Percentiles rank a stretch among this genome's conserved stretches.
Conservation (phyloP, 2,797 vertebrate genomes). For the Schizopygopsis malacanthus region DNA sequence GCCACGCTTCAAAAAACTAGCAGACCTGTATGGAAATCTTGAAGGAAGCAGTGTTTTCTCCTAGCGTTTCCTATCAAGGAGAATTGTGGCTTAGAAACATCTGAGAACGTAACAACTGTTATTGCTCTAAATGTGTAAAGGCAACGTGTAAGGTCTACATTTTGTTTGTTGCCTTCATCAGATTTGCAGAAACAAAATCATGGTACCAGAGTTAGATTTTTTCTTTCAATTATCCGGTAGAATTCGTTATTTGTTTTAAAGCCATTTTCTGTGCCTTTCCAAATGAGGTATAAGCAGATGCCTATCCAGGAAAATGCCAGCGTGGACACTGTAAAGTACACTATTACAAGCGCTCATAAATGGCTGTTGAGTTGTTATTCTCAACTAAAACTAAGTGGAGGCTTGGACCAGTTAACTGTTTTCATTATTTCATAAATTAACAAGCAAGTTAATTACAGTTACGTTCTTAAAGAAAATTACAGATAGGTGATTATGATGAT, state of each 20-base stretch:
- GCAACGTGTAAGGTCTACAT: background rate
- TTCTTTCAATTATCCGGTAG: too few relatives aligned
- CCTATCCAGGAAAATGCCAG: too few relatives aligned
- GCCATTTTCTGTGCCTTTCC: too few relatives aligned
- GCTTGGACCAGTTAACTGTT: background rate
- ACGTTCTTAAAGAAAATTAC: background rate
- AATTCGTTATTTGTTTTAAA: too few relatives aligned
- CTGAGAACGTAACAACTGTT: background rate
- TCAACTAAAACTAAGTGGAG: background rate
- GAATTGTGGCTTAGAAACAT: background rate
- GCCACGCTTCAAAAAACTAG: slow-evolving; percentile 94
- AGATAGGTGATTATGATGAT: background rate
- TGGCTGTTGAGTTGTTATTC: background rate
- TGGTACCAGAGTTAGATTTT: background rate
- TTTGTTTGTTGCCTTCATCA: background rate
- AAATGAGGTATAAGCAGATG: too few relatives aligned
- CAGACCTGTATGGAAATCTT: slow-evolving; percentile 91
- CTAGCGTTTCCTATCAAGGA: slow-evolving; percentile 77
- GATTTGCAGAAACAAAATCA: background rate
- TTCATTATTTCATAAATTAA: background rate
- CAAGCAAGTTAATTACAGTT: too few relatives aligned
- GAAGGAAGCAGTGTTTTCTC: slow-evolving; percentile 86
- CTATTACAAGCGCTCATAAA: background rate
- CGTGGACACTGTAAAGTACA: too few relatives aligned
- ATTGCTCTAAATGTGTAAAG: background rate